Conservation (phyloP, 2,113 vertebrate genomes). For the Camelus dromedarius region DNA sequence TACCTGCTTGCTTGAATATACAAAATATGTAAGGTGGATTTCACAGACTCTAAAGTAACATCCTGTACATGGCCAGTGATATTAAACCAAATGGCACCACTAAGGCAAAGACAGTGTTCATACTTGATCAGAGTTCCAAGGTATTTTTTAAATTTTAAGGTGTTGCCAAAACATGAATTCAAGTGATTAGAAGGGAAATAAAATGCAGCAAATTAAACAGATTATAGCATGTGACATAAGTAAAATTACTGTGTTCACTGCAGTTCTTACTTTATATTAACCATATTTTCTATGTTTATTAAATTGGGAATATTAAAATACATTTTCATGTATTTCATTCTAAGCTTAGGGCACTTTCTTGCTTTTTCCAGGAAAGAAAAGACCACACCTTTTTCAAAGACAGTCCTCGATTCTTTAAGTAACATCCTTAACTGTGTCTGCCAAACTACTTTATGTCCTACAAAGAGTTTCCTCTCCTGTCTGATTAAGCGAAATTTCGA, state of each 20-base stretch:
- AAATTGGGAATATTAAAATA: slow-evolving; percentile 27
- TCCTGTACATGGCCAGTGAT: neutral
- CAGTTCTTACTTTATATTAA: slow-evolving; percentile 52
- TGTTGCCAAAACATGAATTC: slow-evolving; percentile 3
- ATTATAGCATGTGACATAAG: neutral
- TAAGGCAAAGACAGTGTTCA: neutral
- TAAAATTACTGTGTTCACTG: neutral
- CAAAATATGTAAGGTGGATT: neutral
- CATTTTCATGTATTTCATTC: neutral
- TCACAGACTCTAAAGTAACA: neutral
- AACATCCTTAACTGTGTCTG: neutral
- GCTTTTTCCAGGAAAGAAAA: neutral
- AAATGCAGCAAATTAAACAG: neutral
- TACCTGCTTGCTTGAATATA: neutral
- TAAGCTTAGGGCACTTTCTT: neutral
- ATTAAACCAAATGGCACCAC: neutral
- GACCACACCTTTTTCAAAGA: neutral
- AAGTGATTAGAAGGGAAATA: slow-evolving; percentile 20
- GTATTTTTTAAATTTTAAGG: slow-evolving; percentile 22
- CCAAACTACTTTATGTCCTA: neutral
- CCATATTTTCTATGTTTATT: slow-evolving; percentile 42
- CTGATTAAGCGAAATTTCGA: neutral
- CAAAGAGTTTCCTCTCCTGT: neutral
- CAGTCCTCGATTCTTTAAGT: neutral
- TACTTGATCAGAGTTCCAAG: neutral